A percentile compares a stretch with the other conserved stretches of the same genome.
Evolutionary conservation across 2,888 invertebrate genomes (phyloP).

Genomic region (Xestia xanthographa): DNA sequence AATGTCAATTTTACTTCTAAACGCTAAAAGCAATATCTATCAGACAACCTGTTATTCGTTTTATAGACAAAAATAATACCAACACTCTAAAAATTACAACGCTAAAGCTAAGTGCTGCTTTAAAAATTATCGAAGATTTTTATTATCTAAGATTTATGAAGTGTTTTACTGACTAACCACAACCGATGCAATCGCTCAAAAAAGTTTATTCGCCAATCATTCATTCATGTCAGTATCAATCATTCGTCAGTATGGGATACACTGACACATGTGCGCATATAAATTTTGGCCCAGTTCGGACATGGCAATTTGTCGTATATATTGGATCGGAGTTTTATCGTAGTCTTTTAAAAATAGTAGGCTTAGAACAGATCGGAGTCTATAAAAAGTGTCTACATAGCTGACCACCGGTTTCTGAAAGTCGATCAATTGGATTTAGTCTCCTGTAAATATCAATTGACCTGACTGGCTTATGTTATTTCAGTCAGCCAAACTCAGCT

Average conservation of each 20-base stretch:
- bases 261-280: slow-evolving; percentile 57
- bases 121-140: slow-evolving; percentile 10
- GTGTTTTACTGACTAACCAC: slow-evolving; percentile 4
- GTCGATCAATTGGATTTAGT: not conserved
- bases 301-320: slow-evolving; percentile 68
- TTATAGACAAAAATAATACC: slow-evolving; percentile 1
- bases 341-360: slow-evolving; percentile 29
- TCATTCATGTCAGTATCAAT: slow-evolving; percentile 46
- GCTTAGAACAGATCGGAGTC: not conserved
- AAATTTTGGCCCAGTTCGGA: slow-evolving; percentile 52
- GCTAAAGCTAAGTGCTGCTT: not conserved
- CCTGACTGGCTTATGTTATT: not conserved
- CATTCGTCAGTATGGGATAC: slow-evolving; percentile 46
- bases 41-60: not conserved
- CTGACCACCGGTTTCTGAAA: not conserved
- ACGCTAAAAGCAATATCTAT: slow-evolving; percentile 13
- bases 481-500: not conserved
- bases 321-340: slow-evolving; percentile 63
- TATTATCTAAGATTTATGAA: slow-evolving; percentile 17
- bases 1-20: not conserved
- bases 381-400: not conserved
- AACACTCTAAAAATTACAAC: slow-evolving; percentile 31
- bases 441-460: too few species aligned
- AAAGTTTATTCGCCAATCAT: slow-evolving; percentile 32
- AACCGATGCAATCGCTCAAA: slow-evolving; percentile 29